Evolutionary conservation across 2,888 invertebrate genomes (phyloP).

Genomic region (Pyrocoelia pectoralis): DNA sequence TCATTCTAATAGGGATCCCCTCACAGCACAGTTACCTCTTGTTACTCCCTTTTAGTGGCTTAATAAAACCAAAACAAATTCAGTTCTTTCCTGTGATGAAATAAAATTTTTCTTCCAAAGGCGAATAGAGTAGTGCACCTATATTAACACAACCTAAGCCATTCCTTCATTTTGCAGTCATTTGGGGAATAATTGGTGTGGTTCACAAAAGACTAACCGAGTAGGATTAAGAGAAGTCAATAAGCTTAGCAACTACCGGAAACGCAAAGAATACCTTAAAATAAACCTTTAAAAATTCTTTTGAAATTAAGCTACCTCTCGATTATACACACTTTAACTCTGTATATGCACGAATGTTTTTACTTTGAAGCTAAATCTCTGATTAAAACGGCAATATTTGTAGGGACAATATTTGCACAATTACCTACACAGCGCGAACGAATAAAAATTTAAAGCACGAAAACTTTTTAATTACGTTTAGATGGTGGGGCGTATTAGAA

Average conservation of each 20-base stretch:
- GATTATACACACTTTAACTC: constrained; percentile 18
- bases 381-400: constrained; percentile 20
- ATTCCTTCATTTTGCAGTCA: neutral
- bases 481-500: neutral
- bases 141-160: neutral
- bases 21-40: constrained; percentile 46
- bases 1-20: constrained; percentile 49
- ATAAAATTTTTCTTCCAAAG: neutral
- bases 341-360: constrained; percentile 17
- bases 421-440: constrained; percentile 9
- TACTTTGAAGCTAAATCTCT: constrained; percentile 27
- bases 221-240: constrained; percentile 6
- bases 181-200: neutral
- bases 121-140: no score
- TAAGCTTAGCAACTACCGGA: constrained; percentile 25
- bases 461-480: constrained; percentile 10
- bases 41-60: constrained; percentile 41
- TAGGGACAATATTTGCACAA: constrained; percentile 30
- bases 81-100: constrained; percentile 23
- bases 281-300: constrained; percentile 28
- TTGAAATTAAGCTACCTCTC: constrained; percentile 23
- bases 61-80: constrained; percentile 33
- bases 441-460: constrained; percentile 10
- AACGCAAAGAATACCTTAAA: constrained; percentile 21
- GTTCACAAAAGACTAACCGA: constrained; percentile 4